Base-by-base conservation (phyloP, 2,888 invertebrate genomes). In the Drosophila merina region DNA sequence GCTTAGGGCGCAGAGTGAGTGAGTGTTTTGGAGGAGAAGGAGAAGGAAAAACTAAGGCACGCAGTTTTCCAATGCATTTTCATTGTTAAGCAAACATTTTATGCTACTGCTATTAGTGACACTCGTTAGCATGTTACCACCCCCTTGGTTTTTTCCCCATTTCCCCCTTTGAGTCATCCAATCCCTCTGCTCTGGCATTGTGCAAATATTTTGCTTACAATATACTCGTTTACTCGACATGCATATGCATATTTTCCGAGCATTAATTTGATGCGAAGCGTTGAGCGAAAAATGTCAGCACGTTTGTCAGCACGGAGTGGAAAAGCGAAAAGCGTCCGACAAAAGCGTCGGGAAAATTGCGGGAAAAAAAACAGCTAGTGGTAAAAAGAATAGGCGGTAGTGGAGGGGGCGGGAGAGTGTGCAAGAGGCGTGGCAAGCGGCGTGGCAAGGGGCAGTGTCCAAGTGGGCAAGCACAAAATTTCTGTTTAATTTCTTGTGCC, bases 171-270 rank as follows among this genome's bases (percentile, higher is more conserved):
- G 40, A 42, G 40, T 20, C 40, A 42, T 9, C 25, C 47, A n/a
- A 25, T 6, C 12, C n/a, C 33, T 8, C 8, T 50, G 33, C 55
- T 20, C 47, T 5, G 26, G 25, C 14, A 14, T 47, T 52, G 49
- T 56, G 55, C 68, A 78, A 76, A 78, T 78, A 76, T 78, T 75
- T 63, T 66, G 79, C 62, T 73, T 73, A 76, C 68, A 68, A 73
- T 69, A 62, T 60, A 76, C 63, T 51, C 75, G 70, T 75, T 59
- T 66, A 72, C 62, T 57, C 71, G 63, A 75, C 78, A 71, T 78
- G 78, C 59, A 78, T 72, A 71, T 78, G 79, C 76, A 79, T 77
- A 77, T 77, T 79, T 77, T 73, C 76, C 70, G 56, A 71, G 48
- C 76, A 73, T 79, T 77, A 77, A 79, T 79, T 79, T 79, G 62